Conservation (phyloP, 2,888 invertebrate genomes). For the Heterodera filipjevi region DNA sequence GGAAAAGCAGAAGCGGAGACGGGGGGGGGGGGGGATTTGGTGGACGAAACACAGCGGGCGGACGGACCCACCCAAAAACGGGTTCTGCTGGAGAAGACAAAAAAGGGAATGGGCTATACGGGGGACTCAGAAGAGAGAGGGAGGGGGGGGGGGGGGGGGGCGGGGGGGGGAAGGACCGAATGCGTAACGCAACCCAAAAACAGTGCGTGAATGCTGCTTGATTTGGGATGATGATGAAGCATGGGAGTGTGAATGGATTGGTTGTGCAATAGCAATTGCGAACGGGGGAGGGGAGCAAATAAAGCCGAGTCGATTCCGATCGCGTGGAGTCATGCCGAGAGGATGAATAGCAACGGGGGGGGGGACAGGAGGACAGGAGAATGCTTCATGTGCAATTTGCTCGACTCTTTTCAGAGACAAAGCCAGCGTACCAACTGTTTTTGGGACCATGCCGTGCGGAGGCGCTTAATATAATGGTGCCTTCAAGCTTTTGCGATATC, state of each 20-base stretch:
- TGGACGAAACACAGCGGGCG: not conserved
- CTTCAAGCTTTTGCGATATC: too few species aligned
- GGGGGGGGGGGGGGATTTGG: not conserved
- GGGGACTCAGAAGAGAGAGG: not conserved
- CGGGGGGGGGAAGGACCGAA: not conserved
- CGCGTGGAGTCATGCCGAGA: not conserved
- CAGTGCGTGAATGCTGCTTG: not conserved
- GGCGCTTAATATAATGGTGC: too few species aligned
- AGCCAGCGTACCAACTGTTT: too few species aligned
- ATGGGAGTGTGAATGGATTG: not conserved
- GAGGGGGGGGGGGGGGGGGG: not conserved
- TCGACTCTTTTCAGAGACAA: too few species aligned
- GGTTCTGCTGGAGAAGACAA: conserved; percentile 1
- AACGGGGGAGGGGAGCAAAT: not conserved
- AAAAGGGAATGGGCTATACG: not conserved
- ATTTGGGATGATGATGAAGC: not conserved
- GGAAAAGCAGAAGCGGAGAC: not conserved
- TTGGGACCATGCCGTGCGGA: too few species aligned
- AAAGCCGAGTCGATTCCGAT: not conserved
- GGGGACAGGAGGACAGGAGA: too few species aligned
- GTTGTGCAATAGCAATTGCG: not conserved
- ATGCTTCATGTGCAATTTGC: too few species aligned
- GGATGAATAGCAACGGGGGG: not conserved
- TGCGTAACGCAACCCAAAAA: not conserved
- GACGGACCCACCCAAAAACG: not conserved